A percentile compares a stretch with the other conserved stretches of the same genome.
phyloP scores from a whole-genome alignment of 92 coral and sea anemone species.

The Actinostola sp. region DNA sequence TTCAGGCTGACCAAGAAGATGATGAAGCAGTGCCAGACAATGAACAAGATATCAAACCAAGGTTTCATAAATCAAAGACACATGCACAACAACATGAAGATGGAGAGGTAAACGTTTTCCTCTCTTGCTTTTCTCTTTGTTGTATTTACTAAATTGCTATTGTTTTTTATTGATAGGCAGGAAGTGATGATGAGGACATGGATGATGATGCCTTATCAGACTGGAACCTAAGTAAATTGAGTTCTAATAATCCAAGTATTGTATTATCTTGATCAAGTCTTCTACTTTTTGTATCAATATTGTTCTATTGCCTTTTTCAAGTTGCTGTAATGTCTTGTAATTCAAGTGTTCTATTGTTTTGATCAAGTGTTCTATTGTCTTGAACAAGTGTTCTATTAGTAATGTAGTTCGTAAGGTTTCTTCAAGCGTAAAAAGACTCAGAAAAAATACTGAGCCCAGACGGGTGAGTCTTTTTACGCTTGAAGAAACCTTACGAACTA shows the following conservation, averaged over 20 bases:
- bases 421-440: no score
- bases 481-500: no score
- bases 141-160: neutral
- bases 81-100: conserved; percentile 97
- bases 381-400: no score
- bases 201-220: conserved; percentile 98
- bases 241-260: no score
- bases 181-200: conserved; percentile 92
- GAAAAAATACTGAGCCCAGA: no score
- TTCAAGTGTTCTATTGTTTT: no score
- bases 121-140: neutral
- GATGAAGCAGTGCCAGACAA: conserved; percentile 96
- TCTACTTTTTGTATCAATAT: no score
- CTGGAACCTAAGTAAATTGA: conserved; percentile 88
- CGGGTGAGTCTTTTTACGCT: no score
- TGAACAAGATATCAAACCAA: conserved; percentile 96
- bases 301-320: no score
- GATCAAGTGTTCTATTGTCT: no score
- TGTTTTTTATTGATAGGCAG: conserved; percentile 46
- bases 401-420: no score
- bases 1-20: conserved; percentile 95
- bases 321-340: no score
- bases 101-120: conserved; percentile 48
- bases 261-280: neutral
- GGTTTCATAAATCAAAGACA: conserved; percentile 97